Evolutionary conservation across 1,140 invertebrate species (phyloP).

Genomic region (Cyclargus thomasi): DNA sequence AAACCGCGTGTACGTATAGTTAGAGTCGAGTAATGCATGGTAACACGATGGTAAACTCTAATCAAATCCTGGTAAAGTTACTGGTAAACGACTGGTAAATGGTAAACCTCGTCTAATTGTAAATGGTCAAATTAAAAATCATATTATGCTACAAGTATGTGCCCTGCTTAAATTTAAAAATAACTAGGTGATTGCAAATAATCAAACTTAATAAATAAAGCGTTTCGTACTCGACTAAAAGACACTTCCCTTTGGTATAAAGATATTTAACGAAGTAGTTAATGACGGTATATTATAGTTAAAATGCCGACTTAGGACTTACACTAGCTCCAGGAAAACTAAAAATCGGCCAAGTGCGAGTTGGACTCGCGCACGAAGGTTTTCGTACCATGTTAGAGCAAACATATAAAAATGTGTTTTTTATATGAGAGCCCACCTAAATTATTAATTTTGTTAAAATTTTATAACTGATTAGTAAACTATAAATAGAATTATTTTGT

Average conservation of each 20-base stretch:
- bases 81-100: not conserved
- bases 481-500: too few relatives aligned
- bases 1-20: not conserved
- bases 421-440: too few relatives aligned
- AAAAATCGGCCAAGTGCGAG: too few relatives aligned
- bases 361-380: too few relatives aligned
- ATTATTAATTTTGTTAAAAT: too few relatives aligned
- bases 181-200: slow-evolving; percentile 30
- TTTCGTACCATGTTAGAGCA: too few relatives aligned
- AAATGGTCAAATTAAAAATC: slow-evolving; percentile 13
- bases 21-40: not conserved
- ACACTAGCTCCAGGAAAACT: too few relatives aligned
- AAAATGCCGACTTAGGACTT: not conserved
- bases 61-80: slow-evolving; percentile 3
- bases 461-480: too few relatives aligned
- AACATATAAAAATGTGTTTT: too few relatives aligned
- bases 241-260: slow-evolving; percentile 69
- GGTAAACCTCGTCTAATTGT: slow-evolving; percentile 11
- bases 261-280: slow-evolving; percentile 20
- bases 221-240: slow-evolving; percentile 69
- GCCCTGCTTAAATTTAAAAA: not conserved
- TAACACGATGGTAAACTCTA: slow-evolving; percentile 17
- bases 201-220: slow-evolving; percentile 58
- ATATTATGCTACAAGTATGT: not conserved
- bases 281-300: not conserved